Percentiles rank a stretch among this genome's conserved stretches.
Evolutionary conservation across 2,113 vertebrate genomes (phyloP).

Genomic region (Sitta europaea): DNA sequence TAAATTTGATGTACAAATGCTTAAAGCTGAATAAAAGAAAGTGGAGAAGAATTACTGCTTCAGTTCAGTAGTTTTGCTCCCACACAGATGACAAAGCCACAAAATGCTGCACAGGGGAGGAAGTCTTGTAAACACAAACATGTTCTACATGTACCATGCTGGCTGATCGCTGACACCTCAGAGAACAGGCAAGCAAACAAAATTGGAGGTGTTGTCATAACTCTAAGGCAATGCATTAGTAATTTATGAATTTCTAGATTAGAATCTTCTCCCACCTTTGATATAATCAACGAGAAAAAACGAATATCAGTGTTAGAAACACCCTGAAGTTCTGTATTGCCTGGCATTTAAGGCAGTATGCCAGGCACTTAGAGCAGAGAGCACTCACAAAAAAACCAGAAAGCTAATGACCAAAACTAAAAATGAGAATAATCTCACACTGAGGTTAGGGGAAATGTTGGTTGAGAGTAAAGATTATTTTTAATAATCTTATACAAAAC

Average conservation of each 20-base stretch:
- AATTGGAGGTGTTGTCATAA: neutral
- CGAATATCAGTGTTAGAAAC: neutral
- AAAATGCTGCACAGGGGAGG: neutral
- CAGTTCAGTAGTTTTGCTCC: slow-evolving; percentile 11
- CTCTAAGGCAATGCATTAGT: neutral
- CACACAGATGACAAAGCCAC: slow-evolving; percentile 53
- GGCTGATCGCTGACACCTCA: neutral
- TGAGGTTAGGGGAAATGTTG: neutral
- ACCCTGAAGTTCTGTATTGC: neutral
- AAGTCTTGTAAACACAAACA: slow-evolving; percentile 20
- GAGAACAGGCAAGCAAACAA: neutral
- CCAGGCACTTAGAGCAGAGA: neutral
- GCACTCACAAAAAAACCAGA: neutral
- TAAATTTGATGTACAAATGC: neutral
- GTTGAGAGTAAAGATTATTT: neutral
- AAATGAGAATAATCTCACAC: neutral
- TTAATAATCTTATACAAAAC: neutral
- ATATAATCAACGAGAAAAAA: neutral
- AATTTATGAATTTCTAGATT: neutral
- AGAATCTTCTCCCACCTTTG: neutral
- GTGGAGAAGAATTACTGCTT: neutral
- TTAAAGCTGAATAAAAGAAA: neutral
- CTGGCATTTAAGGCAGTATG: neutral
- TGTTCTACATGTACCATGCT: neutral
- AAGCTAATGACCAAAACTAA: neutral